These are phyloP conservation scores for Cynopterus brachyotis DNA, from an alignment of 2,113 vertebrate genomes.

Conservation along the genomic window DNA sequence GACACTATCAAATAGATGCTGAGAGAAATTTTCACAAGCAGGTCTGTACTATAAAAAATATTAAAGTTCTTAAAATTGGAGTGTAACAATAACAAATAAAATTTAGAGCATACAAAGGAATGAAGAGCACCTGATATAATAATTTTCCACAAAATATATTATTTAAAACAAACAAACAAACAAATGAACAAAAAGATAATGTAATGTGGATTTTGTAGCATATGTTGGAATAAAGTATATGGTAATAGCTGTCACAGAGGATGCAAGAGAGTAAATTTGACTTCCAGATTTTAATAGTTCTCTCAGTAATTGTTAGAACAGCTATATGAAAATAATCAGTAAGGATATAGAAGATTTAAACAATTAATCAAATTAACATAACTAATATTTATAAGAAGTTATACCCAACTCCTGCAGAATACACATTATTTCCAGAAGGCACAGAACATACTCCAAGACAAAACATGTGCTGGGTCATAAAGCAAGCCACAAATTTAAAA, in stretches of 20 bases:
- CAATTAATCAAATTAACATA: not conserved
- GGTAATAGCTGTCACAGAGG: not conserved
- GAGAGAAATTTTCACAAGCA: not conserved
- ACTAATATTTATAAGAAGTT: not conserved
- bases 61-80: not conserved
- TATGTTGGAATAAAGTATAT: not conserved
- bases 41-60: not conserved
- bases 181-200: not conserved
- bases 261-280: not conserved
- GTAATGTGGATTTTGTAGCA: not conserved
- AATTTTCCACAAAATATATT: not conserved
- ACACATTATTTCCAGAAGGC: not conserved
- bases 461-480: not conserved
- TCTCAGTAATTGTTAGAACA: not conserved
- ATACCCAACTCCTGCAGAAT: not conserved
- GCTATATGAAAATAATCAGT: not conserved
- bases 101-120: not conserved
- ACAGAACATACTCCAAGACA: not conserved
- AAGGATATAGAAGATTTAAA: not conserved
- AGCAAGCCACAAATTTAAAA: not conserved
- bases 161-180: conserved; percentile 11
- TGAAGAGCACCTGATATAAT: not conserved
- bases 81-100: not conserved
- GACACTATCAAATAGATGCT: not conserved
- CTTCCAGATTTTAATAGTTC: not conserved